phyloP scores from a whole-genome alignment of 2,113 vertebrate genomes.

The Parus major region DNA sequence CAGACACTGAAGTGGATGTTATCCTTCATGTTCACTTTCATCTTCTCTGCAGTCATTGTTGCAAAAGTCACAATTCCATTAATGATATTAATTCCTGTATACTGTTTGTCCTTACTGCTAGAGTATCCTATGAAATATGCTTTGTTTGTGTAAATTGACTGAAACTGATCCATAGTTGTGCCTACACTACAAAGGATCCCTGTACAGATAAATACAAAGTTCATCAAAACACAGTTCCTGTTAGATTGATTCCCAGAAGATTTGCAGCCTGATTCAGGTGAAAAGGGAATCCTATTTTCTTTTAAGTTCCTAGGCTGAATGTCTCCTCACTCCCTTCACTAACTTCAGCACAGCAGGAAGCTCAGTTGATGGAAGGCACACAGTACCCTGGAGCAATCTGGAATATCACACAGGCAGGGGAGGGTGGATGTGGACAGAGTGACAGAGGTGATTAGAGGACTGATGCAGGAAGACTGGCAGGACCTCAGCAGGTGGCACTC shows the following conservation, averaged over 20 bases:
- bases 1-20: background rate
- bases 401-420: background rate
- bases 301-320: background rate
- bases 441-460: background rate
- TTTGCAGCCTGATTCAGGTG: background rate
- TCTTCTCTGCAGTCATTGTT: background rate
- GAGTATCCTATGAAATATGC: background rate
- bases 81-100: background rate
- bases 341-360: background rate
- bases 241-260: background rate
- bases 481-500: conserved; percentile 45
- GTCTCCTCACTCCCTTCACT: background rate
- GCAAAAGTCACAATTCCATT: background rate
- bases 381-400: background rate
- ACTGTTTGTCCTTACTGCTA: background rate
- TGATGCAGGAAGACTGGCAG: background rate
- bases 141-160: background rate
- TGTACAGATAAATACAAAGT: background rate
- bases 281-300: background rate
- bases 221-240: background rate
- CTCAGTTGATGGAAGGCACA: background rate
- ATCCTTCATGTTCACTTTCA: background rate
- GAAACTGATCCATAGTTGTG: background rate
- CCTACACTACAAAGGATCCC: background rate
- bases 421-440: background rate